Percentiles rank a stretch among this genome's conserved stretches.
These are phyloP conservation scores for Horisme vitalbata DNA, from an alignment of 2,888 invertebrate genomes.

Conservation along the genomic window DNA sequence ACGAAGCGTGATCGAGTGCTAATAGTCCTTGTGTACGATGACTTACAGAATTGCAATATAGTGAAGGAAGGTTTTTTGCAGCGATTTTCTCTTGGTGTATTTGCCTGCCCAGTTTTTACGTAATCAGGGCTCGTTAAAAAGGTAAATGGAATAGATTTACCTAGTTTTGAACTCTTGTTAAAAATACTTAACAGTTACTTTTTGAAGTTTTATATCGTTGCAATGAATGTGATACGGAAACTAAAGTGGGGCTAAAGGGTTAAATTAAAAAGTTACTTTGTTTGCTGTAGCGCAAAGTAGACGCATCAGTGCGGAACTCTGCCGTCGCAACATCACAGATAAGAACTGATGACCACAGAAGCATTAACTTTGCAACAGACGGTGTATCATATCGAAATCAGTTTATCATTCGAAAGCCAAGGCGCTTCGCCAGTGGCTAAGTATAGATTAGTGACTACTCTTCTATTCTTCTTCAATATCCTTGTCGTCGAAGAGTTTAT, in stretches of 20 bases:
- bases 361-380: conserved; percentile 42
- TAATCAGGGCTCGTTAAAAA: neutral
- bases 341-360: conserved; percentile 53
- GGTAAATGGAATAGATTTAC: no score
- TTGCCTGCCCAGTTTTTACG: no score
- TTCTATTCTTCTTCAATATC: no score
- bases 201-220: no score
- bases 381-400: conserved; percentile 4
- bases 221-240: no score
- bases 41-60: conserved; percentile 19
- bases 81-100: neutral
- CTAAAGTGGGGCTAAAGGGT: conserved; percentile 1
- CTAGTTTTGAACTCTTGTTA: no score
- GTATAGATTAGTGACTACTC: no score
- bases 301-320: conserved; percentile 66
- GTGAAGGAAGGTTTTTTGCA: conserved; percentile 10
- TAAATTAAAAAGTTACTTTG: conserved; percentile 21
- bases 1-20: conserved; percentile 54
- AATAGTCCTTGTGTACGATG: conserved; percentile 42
- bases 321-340: conserved; percentile 54
- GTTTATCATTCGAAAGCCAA: neutral
- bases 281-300: conserved; percentile 59
- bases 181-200: no score
- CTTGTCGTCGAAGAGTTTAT: no score
- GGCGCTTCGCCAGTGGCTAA: no score